Base-by-base conservation (phyloP, 1,140 invertebrate species). In the Phenacoccus solenopsis region DNA sequence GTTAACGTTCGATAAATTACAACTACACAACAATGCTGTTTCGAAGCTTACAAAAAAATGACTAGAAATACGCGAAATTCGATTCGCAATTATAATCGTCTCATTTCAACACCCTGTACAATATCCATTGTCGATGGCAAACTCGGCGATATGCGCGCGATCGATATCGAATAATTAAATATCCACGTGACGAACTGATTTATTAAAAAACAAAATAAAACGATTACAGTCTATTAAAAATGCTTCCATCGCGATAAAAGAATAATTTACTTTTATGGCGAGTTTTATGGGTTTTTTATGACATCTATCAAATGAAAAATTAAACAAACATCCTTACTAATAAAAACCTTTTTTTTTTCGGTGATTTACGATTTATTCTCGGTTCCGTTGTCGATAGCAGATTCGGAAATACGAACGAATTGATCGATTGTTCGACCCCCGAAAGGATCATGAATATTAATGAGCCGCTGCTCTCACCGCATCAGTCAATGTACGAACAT, bases 231-330 rank as follows among this genome's bases (percentile, higher is more conserved):
- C 59, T 27, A 64, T 27, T 64, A 64, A 64, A 64, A 64, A 64
- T 64, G 25, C 59, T 25, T 64, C 59, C 59, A 64, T 64, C 59
- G 59, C 25, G 25, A 64, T 64, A 64, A 64, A 64, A 64, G 59
- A 64, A 64, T 64, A 64, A 64, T 64, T 64, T 64, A 64, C 59
- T 64, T 64, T 64, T 64, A 64, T 64, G 59, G 59, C 25, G 59
- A 25, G 22, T 64, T 24, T 64, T 64, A 64, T 64, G 59, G 21
- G 25, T 64, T 64, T 64, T 64, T 64, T 64, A 64, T 64, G 59
- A 64, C 59, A 49, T 49, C 38, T 49, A 49, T 49, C 38, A 49
- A 49, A 49, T 49, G 59, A 64, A 64, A 64, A 64, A 64, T 64
- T 64, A 64, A 64, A 64, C 59, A 64, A 64, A 27, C 59, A 64